Evolutionary conservation across 2,888 invertebrate species (phyloP), one percentile per base, ranked within the genome.

Genomic region (Neoitamus cyanurus): DNA sequence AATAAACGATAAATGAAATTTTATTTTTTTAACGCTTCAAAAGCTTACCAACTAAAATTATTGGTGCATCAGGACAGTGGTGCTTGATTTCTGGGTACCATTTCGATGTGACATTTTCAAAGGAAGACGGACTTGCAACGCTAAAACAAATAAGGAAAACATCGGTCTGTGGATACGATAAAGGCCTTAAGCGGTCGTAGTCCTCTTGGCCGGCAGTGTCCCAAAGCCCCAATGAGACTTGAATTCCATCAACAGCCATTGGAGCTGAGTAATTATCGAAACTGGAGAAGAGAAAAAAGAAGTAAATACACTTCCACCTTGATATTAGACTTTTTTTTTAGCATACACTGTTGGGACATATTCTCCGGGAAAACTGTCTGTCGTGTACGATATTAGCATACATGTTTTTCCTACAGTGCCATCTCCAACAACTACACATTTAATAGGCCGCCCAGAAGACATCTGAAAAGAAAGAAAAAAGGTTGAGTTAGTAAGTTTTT

Each of bases 31-130:
- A 70, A 25, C n/a, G 34, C 28, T 25, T 77, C 25, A 69, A 31
- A 34, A 85, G 91, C 95, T 93, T 91, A 97, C 99, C 99, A 91
- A 99, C 98, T 92, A 99, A 94, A 91, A 99, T 97, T 92, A 99
- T 98, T 86, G 99, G 99, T 87, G 99, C 98, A 93, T 99, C 99
- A 86, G 99, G 99, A 93, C 99, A 99, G 92, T 99, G 99, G 92
- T 99, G 99, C 92, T 99, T 98, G 89, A 99, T 98, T 94, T 99
- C 99, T 87, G 99, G 99, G 92, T 98, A 98, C 99, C 99, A 99
- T 93, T 99, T 99, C 88, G 98, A 98, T 90, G 97, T 97, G 87
- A 99, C 98, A 94, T 99, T 99, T 93, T 99, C 99, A 93, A 98
- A 99, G 78, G 99, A 99, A 83, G 99, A 98, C 87, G 99, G 99